phyloP scores from a whole-genome alignment of 2,113 vertebrate species.

The Hemiscyllium ocellatum region DNA sequence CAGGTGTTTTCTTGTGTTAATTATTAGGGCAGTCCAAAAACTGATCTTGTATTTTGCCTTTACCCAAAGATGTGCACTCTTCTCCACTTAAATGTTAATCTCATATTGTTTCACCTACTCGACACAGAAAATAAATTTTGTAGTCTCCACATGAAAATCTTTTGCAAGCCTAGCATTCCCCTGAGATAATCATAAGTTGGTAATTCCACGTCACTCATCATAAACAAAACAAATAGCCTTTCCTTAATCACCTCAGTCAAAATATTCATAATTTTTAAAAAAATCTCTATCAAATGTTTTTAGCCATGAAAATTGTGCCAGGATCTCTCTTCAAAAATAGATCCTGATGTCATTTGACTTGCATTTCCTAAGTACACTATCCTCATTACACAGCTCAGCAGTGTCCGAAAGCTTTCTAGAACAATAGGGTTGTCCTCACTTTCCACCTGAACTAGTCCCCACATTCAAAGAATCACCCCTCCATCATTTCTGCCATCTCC shows the following conservation, averaged over 20 bases:
- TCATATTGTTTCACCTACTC: neutral
- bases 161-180: neutral
- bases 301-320: neutral
- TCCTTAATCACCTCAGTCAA: neutral
- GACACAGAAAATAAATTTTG: neutral
- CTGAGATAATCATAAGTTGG: no score
- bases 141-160: neutral
- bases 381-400: no score
- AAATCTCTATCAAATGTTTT: neutral
- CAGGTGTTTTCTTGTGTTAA: neutral
- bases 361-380: no score
- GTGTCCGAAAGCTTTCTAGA: no score
- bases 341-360: no score
- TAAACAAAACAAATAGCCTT: neutral
- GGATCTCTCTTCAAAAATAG: no score
- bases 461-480: no score
- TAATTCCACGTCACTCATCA: neutral
- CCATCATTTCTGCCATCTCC: no score
- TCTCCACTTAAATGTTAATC: neutral
- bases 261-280: neutral
- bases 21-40: neutral
- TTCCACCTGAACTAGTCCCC: no score
- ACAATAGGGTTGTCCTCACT: no score
- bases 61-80: neutral
- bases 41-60: neutral